Evolutionary conservation across 1,140 invertebrate species (phyloP), one percentile per base, ranked within the genome.

Genomic region (Aphis gossypii): DNA sequence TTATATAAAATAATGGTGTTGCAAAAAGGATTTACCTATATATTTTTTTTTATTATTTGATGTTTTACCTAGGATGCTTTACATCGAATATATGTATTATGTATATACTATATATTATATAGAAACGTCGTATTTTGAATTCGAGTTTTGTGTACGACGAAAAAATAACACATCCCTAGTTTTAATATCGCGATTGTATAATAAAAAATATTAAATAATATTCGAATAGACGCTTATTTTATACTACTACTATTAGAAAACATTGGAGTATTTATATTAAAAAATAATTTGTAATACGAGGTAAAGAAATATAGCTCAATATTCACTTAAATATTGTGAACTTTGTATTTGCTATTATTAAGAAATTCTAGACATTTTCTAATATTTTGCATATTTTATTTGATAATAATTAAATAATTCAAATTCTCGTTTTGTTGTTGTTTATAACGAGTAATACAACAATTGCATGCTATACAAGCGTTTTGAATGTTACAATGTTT

Each of bases 401-500:
- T 23, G 20, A 7, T 41, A 23, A 41, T 23, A 41, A 41, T 41
- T 41, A 23, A 23, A 83, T 83, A 25, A 23, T 25, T 82, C 35
- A 38, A 11, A n/a, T 30, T 68, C 11, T 11, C 30, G 14, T 30
- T 68, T 30, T 60, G 21, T 60, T 68, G 11, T 68, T 35, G 4
- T 35, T 48, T 88, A 35, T 51, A 35, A 38, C 56, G 11, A 23
- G 41, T 90, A 8, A 8, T 30, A 46, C 25, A 90, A 41, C 25
- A 60, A 56, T 83, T 92, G 90, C 90, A 92, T 92, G 90, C 46
- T 48, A 48, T 92, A 20, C 8, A 48, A 51, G 76, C 90, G 68
- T 92, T 92, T 82, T 83, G n/a, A 83, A 92, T 51, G 68, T 48
- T 51, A n/a, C 60, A 18, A n/a, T 44, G 44, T 44, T 82, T 48